These are phyloP conservation scores for Neodiprion virginianus DNA, from an alignment of 1,140 invertebrate species.

Conservation along the genomic window DNA sequence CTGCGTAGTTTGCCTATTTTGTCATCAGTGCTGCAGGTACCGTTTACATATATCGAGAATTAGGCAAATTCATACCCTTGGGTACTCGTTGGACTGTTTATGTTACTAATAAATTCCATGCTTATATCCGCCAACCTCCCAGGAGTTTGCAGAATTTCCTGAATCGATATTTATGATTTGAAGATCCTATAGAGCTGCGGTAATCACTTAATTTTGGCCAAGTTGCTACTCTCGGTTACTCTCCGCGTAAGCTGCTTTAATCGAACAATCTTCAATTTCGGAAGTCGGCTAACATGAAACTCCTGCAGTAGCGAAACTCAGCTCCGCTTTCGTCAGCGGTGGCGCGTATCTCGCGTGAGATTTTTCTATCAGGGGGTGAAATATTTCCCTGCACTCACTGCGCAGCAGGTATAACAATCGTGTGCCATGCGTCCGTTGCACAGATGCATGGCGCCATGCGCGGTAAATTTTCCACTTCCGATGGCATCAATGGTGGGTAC, in stretches of 20 bases:
- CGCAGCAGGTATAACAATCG: not conserved
- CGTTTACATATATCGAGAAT: not conserved
- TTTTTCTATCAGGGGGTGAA: not conserved
- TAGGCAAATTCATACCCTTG: not conserved
- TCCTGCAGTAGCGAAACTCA: no score
- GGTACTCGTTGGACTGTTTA: not conserved
- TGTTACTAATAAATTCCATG: not conserved
- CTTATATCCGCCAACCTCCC: not conserved
- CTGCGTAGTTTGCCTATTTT: not conserved
- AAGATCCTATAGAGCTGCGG: not conserved
- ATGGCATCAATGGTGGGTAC: not conserved
- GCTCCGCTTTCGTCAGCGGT: no score
- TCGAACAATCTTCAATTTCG: not conserved
- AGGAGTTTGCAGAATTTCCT: not conserved
- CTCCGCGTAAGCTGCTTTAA: not conserved
- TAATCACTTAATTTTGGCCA: not conserved
- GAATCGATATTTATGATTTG: not conserved
- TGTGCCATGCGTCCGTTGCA: not conserved
- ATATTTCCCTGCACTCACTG: not conserved
- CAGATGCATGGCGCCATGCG: not conserved
- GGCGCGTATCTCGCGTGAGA: not conserved
- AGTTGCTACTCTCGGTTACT: no score
- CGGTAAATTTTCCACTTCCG: not conserved
- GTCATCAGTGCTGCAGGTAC: not conserved
- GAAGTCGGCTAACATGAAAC: not conserved